Evolutionary conservation across 2,797 vertebrate genomes (phyloP), one percentile per base, ranked within the genome.

Genomic region (Apodemus agrarius): DNA sequence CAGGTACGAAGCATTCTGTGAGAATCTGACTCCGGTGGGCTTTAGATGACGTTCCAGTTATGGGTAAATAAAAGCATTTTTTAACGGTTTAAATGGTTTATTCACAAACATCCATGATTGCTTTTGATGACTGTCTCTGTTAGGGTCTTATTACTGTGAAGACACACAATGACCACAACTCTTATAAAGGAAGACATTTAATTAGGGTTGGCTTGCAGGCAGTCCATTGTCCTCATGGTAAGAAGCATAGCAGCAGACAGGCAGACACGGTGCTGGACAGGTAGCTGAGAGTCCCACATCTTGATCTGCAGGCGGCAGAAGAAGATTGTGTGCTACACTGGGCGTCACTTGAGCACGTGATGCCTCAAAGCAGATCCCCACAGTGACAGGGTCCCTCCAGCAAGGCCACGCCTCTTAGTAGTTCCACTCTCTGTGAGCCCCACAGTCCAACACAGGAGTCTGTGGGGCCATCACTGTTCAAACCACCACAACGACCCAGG

Each of bases 211-310:
- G 74, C 24, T 46, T 76, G 46, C 13, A 46, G 74, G 46, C 4
- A 76, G 24, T 8, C 74, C 40, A 13, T 76, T 46, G 5, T 16
- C 22, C 2, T 17, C 24, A 16, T 29, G 43, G 75, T 16, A 2
- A 26, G 75, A 46, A 46, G 24, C 75, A 46, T 13, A 0, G 40
- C 2, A 2, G 40, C 0, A 0, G 6, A 11, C 24, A 29, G 13
- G 40, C 74, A 46, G 74, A 14, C 43, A 26, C 7, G 24, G 37
- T 75, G 21, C 22, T 13, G 2, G 22, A 24, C 13, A 76, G 4
- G n/a, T 1, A 22, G 43, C 43, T 16, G 24, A 76, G 40, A 46
- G 26, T 16, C 46, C 24, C 29, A 46, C 43, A 16, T 14, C 40
- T 8, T 46, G 75, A 76, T 46, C 43, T 14, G 6, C 40, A 46